Evolutionary conservation across 1,140 invertebrate genomes (phyloP).

Genomic region (Eufriesea mexicana): DNA sequence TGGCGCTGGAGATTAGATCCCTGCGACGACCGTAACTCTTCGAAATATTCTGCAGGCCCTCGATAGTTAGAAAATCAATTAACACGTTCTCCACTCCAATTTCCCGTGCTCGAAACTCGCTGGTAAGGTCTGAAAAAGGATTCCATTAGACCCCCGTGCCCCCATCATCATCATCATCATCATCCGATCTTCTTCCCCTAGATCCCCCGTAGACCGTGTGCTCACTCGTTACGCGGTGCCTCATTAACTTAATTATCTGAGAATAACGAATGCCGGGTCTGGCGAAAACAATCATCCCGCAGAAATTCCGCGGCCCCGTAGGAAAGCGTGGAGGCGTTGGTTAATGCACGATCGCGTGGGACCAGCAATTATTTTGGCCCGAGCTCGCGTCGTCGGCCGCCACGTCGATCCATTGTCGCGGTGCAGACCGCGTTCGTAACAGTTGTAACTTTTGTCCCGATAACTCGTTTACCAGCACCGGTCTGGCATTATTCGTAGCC

Average conservation of each 20-base stretch:
- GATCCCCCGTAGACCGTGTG: neutral
- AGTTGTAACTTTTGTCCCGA: conserved; percentile 64
- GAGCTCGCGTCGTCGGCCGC: neutral
- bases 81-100: no score
- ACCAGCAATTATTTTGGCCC: conserved; percentile 54
- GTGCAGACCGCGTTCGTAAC: conserved; percentile 30
- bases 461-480: conserved; percentile 58
- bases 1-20: no score
- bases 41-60: no score
- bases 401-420: conserved; percentile 34
- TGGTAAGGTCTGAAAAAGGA: no score
- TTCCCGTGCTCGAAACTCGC: no score
- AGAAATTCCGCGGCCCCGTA: neutral
- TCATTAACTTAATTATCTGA: neutral
- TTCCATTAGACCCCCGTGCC: no score
- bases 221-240: neutral
- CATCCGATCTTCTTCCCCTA: no score
- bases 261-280: neutral
- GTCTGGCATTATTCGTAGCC: conserved; percentile 55
- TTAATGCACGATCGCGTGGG: conserved; percentile 5
- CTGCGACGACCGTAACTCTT: no score
- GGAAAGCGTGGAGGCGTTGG: no score
- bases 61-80: no score
- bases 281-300: neutral
- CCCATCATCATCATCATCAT: no score